Evolutionary conservation across 2,888 invertebrate species (phyloP).

Genomic region (Agriopis aurantiaria): DNA sequence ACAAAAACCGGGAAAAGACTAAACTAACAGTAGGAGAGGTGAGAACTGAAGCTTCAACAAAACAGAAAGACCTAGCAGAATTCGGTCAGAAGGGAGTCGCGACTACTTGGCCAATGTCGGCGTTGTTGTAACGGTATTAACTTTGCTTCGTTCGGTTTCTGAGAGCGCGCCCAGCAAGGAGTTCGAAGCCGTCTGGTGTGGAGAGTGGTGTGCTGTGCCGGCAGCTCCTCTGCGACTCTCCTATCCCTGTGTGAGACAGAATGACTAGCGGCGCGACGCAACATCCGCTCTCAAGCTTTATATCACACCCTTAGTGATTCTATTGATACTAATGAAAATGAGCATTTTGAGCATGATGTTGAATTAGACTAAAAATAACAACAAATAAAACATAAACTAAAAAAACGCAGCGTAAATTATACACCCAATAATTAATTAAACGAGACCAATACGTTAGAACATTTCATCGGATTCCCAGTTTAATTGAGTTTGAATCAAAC

Average conservation of each 20-base stretch:
- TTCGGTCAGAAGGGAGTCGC: slow-evolving; percentile 84
- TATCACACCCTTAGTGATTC: slow-evolving; percentile 55
- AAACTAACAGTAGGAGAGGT: slow-evolving; percentile 78
- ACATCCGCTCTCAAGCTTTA: slow-evolving; percentile 59
- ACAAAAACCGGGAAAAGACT: slow-evolving; percentile 63
- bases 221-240: slow-evolving; percentile 77
- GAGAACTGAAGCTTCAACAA: slow-evolving; percentile 73
- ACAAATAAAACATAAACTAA: slow-evolving; percentile 15
- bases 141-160: slow-evolving; percentile 89
- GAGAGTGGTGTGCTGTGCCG: slow-evolving; percentile 80
- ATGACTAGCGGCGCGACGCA: slow-evolving; percentile 77
- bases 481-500: slow-evolving; percentile 52
- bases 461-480: slow-evolving; percentile 53
- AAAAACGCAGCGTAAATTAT: slow-evolving; percentile 30
- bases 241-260: slow-evolving; percentile 86
- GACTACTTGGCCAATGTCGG: slow-evolving; percentile 84
- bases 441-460: slow-evolving; percentile 30
- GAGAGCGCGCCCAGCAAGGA: slow-evolving; percentile 92
- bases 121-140: slow-evolving; percentile 85
- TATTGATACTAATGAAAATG: slow-evolving; percentile 42
- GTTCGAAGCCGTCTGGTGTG: slow-evolving; percentile 92
- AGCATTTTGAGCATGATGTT: slow-evolving; percentile 44
- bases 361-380: slow-evolving; percentile 5
- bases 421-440: slow-evolving; percentile 18
- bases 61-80: slow-evolving; percentile 85